Percentiles rank a stretch among this genome's conserved stretches.
Evolutionary conservation across 2,113 vertebrate species (phyloP).

Genomic region (Microtus richardsoni): DNA sequence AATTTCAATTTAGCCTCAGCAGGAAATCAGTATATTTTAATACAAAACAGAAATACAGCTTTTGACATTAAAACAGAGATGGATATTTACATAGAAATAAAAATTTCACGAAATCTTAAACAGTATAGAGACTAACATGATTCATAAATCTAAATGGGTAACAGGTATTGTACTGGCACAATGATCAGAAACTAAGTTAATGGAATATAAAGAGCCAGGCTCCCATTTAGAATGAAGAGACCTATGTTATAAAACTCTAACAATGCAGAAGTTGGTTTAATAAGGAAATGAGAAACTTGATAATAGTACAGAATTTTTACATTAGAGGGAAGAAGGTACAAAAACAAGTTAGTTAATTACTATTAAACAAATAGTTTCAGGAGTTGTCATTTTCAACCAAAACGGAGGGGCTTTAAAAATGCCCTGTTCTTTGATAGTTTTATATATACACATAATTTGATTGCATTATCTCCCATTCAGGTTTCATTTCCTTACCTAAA

Average conservation of each 20-base stretch:
- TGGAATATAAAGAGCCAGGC: background rate
- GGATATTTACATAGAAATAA: background rate
- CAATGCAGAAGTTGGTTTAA: background rate
- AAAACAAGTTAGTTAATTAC: background rate
- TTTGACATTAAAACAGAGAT: background rate
- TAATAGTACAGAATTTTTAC: background rate
- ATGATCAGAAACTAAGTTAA: background rate
- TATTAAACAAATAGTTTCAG: background rate
- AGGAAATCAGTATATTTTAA: background rate
- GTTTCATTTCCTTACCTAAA: no score
- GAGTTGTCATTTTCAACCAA: background rate
- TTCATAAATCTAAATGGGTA: background rate
- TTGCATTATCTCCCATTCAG: no score
- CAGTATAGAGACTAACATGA: background rate
- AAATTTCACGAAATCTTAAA: background rate
- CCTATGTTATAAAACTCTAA: background rate
- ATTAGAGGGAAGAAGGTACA: background rate
- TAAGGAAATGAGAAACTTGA: background rate
- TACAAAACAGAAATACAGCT: background rate
- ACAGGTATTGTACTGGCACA: background rate
- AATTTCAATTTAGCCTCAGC: background rate
- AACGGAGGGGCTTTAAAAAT: no score
- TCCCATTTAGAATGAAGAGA: background rate
- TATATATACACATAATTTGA: no score
- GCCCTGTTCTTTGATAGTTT: no score